Evolutionary conservation across 1,140 invertebrate genomes (phyloP), one percentile per base, ranked within the genome.

Genomic region (Ylistrum balloti): DNA sequence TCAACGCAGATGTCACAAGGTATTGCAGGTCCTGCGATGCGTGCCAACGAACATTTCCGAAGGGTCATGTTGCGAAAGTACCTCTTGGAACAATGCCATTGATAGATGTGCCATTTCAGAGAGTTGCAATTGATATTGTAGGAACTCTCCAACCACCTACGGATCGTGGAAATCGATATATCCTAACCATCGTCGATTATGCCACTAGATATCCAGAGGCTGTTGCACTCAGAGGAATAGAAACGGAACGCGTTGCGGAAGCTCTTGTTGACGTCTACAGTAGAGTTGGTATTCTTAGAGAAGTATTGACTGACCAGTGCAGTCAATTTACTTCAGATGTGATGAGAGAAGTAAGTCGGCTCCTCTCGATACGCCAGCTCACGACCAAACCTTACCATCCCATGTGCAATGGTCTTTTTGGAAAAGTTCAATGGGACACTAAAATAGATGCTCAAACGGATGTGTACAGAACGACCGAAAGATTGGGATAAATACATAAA

Each of bases 271-370:
- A 92, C 11, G 85, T 96, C 5, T 96, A 96, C 93, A 91, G 93
- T 15, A 91, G 94, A 86, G 92, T 96, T 88, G 96, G 96, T 33
- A 91, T 96, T 85, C 96, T 96, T 17, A 45, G 95, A 35, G 94
- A 94, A 86, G 91, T 93, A n/a, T 33, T 94, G 0, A 91, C 90
- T n/a, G 92, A 93, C 35, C 85, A 88, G 86, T 92, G 92, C 7
- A 48, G 87, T 33, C 92, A 94, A 22, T 94, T 92, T 33, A 92
- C 86, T 48, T 93, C 91, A 2, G 22, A 34, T n/a, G 7, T 92
- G 22, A 92, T 93, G 90, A 85, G 28, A 17, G 86, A 93, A 86
- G 90, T 92, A 7, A 33, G 85, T 32, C 3, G 89, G 17, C 48
- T 92, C 7, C 56, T 93, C 0, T 91, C 90, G 22, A 33, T 91